Evolutionary conservation across 2,797 vertebrate genomes (phyloP).

Genomic region (Dendrocincla fuliginosa): DNA sequence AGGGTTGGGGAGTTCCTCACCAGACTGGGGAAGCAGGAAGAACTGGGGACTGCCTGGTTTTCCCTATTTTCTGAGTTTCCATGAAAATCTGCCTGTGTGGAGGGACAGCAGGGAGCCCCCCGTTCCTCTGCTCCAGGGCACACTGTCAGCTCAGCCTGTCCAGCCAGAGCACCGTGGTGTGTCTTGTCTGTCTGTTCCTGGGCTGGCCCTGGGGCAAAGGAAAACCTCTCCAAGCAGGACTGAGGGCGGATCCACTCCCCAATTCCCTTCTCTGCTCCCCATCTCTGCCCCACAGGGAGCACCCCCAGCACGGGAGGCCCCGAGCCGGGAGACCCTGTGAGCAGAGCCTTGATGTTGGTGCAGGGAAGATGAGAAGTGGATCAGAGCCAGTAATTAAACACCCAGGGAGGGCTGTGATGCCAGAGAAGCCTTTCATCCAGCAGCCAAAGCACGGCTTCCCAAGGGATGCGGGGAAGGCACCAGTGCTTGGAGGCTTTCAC

Average conservation of each 20-base stretch:
- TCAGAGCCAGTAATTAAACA: background rate
- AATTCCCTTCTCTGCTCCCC: background rate
- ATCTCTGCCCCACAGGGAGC: background rate
- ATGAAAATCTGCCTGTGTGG: fast-evolving
- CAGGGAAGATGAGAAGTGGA: background rate
- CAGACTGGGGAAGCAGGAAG: background rate
- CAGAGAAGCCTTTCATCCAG: background rate
- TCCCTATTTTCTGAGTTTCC: background rate
- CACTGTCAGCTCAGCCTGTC: background rate
- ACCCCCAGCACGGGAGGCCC: fast-evolving
- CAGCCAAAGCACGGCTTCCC: background rate
- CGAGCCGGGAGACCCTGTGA: background rate
- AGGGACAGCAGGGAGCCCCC: background rate
- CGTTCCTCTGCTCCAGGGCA: fast-evolving
- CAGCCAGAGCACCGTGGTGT: background rate
- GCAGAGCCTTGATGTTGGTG: background rate
- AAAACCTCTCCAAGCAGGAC: fast-evolving
- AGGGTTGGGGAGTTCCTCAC: fast-evolving
- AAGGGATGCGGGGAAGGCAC: background rate
- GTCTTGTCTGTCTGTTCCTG: background rate
- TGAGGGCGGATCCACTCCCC: background rate
- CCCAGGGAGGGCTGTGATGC: background rate
- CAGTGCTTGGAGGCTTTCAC: background rate
- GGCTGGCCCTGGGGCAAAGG: background rate
- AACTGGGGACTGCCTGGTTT: fast-evolving